Evolutionary conservation across 2,113 vertebrate genomes (phyloP).

Genomic region (Hyla sarda): DNA sequence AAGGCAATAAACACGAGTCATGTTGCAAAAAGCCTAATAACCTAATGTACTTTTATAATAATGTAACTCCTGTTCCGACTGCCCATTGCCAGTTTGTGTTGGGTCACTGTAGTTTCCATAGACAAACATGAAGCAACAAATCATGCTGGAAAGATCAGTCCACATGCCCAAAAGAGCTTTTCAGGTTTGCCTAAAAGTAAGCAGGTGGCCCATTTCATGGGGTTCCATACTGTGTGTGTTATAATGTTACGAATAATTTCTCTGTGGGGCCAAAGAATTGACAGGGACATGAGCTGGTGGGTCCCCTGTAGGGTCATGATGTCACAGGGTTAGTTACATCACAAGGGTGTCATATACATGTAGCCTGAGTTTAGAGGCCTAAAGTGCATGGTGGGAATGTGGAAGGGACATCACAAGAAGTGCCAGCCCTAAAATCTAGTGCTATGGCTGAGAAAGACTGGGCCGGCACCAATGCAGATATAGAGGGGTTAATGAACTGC

Average conservation of each 20-base stretch:
- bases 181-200: background rate
- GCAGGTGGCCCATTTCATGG: background rate
- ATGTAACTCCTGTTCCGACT: background rate
- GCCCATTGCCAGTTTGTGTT: background rate
- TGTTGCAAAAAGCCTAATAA: background rate
- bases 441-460: no score
- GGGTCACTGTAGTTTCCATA: background rate
- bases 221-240: no score
- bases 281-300: background rate
- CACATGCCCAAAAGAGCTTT: background rate
- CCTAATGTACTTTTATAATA: background rate
- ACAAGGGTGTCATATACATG: no score
- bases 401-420: no score
- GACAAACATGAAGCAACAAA: slow-evolving; percentile 1
- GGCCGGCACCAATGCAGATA: no score
- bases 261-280: background rate
- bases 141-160: background rate
- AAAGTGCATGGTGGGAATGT: no score
- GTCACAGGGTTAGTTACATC: background rate
- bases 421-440: no score
- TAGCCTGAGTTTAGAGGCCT: no score
- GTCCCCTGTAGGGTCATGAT: background rate
- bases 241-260: background rate
- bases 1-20: background rate
- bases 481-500: no score